Evolutionary conservation across 2,888 invertebrate species (phyloP), one percentile per base, ranked within the genome.

Genomic region (Onthophagus sagittarius): DNA sequence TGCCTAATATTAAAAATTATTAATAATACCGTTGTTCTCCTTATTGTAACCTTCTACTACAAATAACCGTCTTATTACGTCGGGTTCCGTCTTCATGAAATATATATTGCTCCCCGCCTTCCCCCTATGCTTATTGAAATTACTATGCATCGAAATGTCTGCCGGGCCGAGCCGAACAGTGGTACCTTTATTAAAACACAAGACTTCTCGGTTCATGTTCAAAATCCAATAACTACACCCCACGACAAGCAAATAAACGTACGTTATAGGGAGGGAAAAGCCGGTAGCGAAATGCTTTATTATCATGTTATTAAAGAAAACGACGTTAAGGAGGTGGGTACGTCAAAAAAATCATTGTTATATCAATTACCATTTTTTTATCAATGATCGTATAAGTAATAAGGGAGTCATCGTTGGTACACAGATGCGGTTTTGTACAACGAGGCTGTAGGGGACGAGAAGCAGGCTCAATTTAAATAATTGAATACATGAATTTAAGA

Each of bases 401-500:
- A 67, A 23, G 67, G 23, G 67, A 67, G 15, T 14, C 14, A 64
- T 3, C 15, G 14, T 14, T 64, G 64, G 63, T 15, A 23, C 9
- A 64, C 15, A 64, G 23, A 23, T 64, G 64, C n/a, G 67, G 67
- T 67, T 67, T 31, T 67, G 23, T 67, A 67, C 67, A 67, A 23
- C 67, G 67, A n/a, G 31, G 31, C 67, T 15, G n/a, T 32, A 32
- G 15, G 31, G 67, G 32, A 67, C 67, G 7, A 23, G 23, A 63
- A 32, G 71, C 62, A 71, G 70, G 70, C 77, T 77, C 83, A 84
- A 85, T 85, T 85, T 85, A 83, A 85, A 85, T 85, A 85, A 85
- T 85, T 84, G 85, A 85, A 85, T 85, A 85, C 83, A 85, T 85
- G 85, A 85, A 85, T 85, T 82, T 81, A 80, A 84, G 84, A 85